Evolutionary conservation across 1,140 invertebrate species (phyloP), one percentile per base, ranked within the genome.

Genomic region (Drosophila pruinosa): DNA sequence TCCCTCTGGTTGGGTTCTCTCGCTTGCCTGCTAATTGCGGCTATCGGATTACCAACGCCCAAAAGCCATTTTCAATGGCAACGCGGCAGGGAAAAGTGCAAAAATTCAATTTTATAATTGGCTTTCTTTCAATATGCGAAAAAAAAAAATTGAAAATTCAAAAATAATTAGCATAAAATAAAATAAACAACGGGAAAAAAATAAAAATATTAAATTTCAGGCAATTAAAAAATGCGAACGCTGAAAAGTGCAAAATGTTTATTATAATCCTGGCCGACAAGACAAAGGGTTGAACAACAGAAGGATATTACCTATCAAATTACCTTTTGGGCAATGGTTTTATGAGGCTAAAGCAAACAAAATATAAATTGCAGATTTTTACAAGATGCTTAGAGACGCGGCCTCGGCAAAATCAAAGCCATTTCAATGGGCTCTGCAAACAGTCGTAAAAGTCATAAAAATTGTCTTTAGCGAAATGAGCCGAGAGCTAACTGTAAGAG

Each of bases 121-220:
- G 78, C 74, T 86, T 88, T 88, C 74, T 86, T 88, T 88, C 76
- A 28, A 76, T 54, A 36, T 28, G 53, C 48, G 77, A 62, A 64
- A 71, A 57, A 61, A 34, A 34, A 34, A 36, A 59, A 67, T 45
- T 17, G 14, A 58, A 65, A 77, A 69, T 62, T 48, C 53, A 61
- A 88, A 82, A 72, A 86, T 86, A 86, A 88, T 86, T 88, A 86
- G 82, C 78, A 86, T 75, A 72, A 82, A 77, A 73, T 73, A 62
- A 85, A 65, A 73, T 59, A 75, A 76, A 61, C 41, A 75, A 52
- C 28, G n/a, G 39, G 39, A 38, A 36, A 38, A 36, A 58, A 68
- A 86, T 88, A 86, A 47, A 86, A 86, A 86, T 88, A 86, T 86
- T 86, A 88, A 82, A 82, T 86, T 86, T 88, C 82, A 86, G 28